These are phyloP conservation scores for Diogma glabrata DNA, from an alignment of 2,888 invertebrate genomes.

Conservation along the genomic window DNA sequence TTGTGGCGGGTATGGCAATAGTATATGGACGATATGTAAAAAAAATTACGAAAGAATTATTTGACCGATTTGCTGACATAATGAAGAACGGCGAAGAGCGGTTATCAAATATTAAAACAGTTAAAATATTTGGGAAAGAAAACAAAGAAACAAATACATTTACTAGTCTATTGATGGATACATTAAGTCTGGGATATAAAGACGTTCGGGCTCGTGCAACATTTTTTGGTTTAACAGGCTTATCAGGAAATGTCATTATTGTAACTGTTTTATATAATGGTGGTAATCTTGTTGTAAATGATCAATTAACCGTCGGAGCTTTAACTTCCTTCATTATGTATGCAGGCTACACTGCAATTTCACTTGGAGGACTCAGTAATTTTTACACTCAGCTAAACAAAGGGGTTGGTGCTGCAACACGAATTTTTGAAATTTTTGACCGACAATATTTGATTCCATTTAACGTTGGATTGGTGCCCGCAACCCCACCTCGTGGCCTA, in stretches of 20 bases:
- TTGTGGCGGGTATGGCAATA: conserved; percentile 73
- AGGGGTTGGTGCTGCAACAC: conserved; percentile 80
- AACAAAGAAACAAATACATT: conserved; percentile 60
- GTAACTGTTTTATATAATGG: conserved; percentile 87
- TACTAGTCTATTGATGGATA: conserved; percentile 50
- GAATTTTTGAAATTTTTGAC: conserved; percentile 85
- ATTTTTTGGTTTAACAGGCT: conserved; percentile 84
- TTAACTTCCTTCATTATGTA: conserved; percentile 90
- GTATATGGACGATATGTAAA: conserved; percentile 75
- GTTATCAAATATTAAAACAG: conserved; percentile 83
- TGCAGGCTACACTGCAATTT: conserved; percentile 86
- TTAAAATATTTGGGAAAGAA: conserved; percentile 87
- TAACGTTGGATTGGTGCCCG: conserved; percentile 33
- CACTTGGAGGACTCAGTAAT: conserved; percentile 77
- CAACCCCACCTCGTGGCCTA: conserved; percentile 39
- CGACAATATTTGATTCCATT: conserved; percentile 64
- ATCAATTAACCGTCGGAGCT: conserved; percentile 69
- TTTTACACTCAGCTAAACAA: conserved; percentile 92
- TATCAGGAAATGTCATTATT: conserved; percentile 82
- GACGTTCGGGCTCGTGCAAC: conserved; percentile 78
- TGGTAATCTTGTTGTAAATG: conserved; percentile 73
- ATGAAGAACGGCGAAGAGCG: conserved; percentile 79
- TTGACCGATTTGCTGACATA: conserved; percentile 53
- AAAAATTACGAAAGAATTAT: conserved; percentile 67
- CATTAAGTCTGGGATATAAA: conserved; percentile 68